These are phyloP conservation scores for Drosophila auraria DNA, from an alignment of 1,140 invertebrate genomes.

Conservation along the genomic window DNA sequence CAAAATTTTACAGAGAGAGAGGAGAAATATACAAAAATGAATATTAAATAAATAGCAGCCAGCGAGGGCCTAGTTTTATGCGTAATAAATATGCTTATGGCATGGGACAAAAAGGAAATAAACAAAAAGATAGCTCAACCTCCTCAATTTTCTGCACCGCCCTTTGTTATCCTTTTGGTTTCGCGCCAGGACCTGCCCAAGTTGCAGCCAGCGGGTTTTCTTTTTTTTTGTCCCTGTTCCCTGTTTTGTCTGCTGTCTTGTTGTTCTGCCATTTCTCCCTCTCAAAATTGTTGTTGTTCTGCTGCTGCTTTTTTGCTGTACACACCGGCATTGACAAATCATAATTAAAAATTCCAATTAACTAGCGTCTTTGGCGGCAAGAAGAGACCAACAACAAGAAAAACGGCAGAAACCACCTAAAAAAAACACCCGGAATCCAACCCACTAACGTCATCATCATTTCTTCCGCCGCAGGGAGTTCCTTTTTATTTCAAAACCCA, in stretches of 20 bases:
- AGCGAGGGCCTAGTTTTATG: conserved; percentile 43
- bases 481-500: not conserved
- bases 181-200: conserved; percentile 24
- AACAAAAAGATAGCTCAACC: conserved; percentile 13
- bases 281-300: conserved; percentile 18
- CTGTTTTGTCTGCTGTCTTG: conserved; percentile 16
- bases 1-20: conserved; percentile 56
- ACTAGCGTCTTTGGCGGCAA: conserved; percentile 60
- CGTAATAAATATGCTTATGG: conserved; percentile 45
- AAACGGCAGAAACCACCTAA: not conserved
- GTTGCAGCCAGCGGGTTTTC: conserved; percentile 20
- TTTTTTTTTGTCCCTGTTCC: conserved; percentile 20
- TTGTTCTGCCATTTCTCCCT: conserved; percentile 4
- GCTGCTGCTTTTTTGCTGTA: conserved; percentile 8
- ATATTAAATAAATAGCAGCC: conserved; percentile 26
- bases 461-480: conserved; percentile 24
- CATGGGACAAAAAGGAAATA: not conserved
- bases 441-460: conserved; percentile 22
- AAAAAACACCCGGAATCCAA: conserved; percentile 12
- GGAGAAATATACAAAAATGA: not conserved
- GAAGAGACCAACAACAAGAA: conserved; percentile 2
- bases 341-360: conserved; percentile 81
- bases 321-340: conserved; percentile 65
- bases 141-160: conserved; percentile 1
- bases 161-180: conserved; percentile 12